These are phyloP conservation scores for Agonopterix heracliana DNA, from an alignment of 2,888 invertebrate species.

Conservation along the genomic window DNA sequence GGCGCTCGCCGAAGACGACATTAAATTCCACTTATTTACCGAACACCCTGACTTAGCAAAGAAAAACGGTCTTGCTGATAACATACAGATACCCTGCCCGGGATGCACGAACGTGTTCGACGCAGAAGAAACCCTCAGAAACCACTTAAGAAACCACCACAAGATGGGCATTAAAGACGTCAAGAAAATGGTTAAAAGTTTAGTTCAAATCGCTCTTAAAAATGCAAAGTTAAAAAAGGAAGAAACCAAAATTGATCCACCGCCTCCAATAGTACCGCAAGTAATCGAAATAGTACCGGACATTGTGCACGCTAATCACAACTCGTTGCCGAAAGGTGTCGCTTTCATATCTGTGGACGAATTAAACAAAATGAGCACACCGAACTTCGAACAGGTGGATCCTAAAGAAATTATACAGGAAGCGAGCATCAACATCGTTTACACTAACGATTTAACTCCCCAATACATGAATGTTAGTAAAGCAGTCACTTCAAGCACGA, in stretches of 20 bases:
- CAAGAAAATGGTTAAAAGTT: constrained; percentile 74
- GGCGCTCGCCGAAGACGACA: constrained; percentile 70
- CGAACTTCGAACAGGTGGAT: constrained; percentile 65
- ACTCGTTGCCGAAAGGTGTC: constrained; percentile 56
- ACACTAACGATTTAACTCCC: constrained; percentile 54
- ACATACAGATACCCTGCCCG: constrained; percentile 78
- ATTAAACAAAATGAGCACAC: constrained; percentile 63
- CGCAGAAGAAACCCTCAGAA: constrained; percentile 77
- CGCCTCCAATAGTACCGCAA: constrained; percentile 44
- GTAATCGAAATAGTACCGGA: constrained; percentile 68
- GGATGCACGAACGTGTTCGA: constrained; percentile 81
- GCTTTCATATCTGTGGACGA: constrained; percentile 66
- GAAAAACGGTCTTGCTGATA: constrained; percentile 70
- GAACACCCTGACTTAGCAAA: constrained; percentile 66
- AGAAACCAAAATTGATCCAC: constrained; percentile 25
- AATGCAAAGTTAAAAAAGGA: constrained; percentile 63
- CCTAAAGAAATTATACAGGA: constrained; percentile 69
- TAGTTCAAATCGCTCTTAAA: constrained; percentile 65
- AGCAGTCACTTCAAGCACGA: constrained; percentile 27
- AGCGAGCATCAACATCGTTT: constrained; percentile 69
- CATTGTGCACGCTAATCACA: constrained; percentile 36
- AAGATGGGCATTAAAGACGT: constrained; percentile 79
- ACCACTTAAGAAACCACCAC: constrained; percentile 81
- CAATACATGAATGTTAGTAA: constrained; percentile 55
- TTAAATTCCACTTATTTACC: constrained; percentile 70